Evolutionary conservation across 2,113 vertebrate species (phyloP).

Genomic region (Mormyrus lacerda): DNA sequence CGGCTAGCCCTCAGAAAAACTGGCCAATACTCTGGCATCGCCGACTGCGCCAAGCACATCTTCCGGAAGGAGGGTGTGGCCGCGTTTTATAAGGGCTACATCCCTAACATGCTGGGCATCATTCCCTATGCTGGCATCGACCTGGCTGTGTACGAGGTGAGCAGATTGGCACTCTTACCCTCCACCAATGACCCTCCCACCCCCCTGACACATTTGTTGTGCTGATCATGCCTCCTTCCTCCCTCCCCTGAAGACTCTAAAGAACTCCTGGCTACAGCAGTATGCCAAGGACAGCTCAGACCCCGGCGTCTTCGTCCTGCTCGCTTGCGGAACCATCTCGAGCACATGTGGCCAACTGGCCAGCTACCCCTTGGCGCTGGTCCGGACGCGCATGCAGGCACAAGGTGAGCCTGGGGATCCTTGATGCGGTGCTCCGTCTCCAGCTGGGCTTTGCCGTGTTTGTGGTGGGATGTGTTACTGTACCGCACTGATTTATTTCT

Average conservation of each 20-base stretch:
- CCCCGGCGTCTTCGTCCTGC: constrained; percentile 85
- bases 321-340: constrained; percentile 90
- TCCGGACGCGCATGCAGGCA: constrained; percentile 94
- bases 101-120: constrained; percentile 93
- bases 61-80: constrained; percentile 71
- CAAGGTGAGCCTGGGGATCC: constrained; percentile 67
- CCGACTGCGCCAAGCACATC: constrained; percentile 78
- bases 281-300: constrained; percentile 81
- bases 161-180: neutral
- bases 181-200: too few relatives aligned
- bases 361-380: constrained; percentile 88
- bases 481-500: neutral
- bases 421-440: neutral
- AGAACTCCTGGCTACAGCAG: constrained; percentile 84
- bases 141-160: constrained; percentile 91
- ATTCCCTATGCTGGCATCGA: constrained; percentile 95
- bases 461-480: neutral
- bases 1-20: constrained; percentile 83
- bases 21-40: constrained; percentile 78
- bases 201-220: neutral
- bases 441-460: neutral
- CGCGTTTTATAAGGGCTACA: constrained; percentile 92
- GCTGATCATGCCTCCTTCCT: neutral
- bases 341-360: constrained; percentile 91
- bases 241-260: constrained; percentile 68